A percentile compares a stretch with the other conserved stretches of the same genome.
These are phyloP conservation scores for Ophthalmolycus amberensis DNA, from an alignment of 2,113 vertebrate species.

Conservation along the genomic window DNA sequence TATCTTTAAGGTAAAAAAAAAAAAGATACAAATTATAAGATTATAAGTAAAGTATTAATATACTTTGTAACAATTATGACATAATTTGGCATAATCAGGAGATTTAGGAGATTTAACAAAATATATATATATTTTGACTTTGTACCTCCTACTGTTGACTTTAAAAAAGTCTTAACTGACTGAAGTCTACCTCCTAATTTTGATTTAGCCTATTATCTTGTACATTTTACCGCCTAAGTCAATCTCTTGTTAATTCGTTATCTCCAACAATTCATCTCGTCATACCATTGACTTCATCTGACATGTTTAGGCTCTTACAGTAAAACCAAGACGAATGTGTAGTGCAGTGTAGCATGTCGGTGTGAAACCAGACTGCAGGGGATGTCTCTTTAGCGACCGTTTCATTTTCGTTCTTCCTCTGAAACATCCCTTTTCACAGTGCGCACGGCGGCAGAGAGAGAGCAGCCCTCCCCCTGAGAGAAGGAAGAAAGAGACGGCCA, in stretches of 20 bases:
- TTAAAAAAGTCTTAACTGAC: not conserved
- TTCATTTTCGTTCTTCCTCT: not conserved
- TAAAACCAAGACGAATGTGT: not conserved
- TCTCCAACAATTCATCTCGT: too few species aligned
- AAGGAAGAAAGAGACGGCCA: not conserved
- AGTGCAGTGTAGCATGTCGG: not conserved
- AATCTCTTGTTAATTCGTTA: not conserved
- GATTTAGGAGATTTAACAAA: too few species aligned
- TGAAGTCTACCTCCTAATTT: not conserved
- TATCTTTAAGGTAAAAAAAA: not conserved
- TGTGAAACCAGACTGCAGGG: conserved; percentile 20
- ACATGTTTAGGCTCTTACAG: not conserved
- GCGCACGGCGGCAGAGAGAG: conserved; percentile 5
- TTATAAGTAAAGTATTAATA: too few species aligned
- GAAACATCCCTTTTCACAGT: conserved; percentile 13
- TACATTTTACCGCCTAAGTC: not conserved
- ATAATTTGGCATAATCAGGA: too few species aligned
- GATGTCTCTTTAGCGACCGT: conserved; percentile 38
- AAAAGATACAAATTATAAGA: not conserved
- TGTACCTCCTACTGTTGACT: too few species aligned
- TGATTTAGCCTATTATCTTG: not conserved
- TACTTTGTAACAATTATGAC: too few species aligned
- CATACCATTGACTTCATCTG: not conserved
- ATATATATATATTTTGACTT: not conserved
- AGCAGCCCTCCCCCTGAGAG: not conserved